phyloP scores from a whole-genome alignment of 1,140 invertebrate species.

The Hormaphis cornu region DNA sequence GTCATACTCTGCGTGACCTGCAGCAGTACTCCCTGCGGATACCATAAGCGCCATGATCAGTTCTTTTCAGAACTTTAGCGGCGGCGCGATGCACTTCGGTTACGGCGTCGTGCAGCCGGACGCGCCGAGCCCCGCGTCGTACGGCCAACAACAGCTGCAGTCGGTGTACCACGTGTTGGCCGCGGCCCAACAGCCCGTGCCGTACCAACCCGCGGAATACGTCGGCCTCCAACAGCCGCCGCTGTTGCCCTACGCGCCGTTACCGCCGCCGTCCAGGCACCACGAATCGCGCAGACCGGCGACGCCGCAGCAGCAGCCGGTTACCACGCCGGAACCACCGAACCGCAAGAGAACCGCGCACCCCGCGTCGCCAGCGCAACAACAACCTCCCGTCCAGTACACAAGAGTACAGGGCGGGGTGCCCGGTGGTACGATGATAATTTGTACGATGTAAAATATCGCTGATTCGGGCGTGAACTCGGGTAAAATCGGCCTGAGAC shows the following conservation, averaged over 20 bases:
- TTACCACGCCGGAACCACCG: background rate
- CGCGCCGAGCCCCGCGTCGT: background rate
- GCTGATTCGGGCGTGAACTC: background rate
- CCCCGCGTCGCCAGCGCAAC: background rate
- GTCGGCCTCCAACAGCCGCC: background rate
- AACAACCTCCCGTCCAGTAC: constrained; percentile 41
- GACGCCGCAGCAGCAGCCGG: background rate
- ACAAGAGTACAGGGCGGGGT: constrained; percentile 41
- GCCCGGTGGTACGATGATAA: background rate
- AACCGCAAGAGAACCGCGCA: background rate
- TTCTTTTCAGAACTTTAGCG: background rate
- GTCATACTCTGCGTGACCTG: too few species aligned
- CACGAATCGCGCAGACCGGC: background rate
- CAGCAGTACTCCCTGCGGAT: background rate
- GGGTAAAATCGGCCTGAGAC: background rate
- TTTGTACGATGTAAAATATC: background rate
- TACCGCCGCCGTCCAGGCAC: background rate
- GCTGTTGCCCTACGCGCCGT: background rate
- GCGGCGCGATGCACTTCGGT: background rate
- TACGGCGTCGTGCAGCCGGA: background rate
- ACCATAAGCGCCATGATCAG: background rate
- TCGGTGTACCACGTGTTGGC: background rate
- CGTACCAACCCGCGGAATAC: background rate
- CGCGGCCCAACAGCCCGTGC: background rate
- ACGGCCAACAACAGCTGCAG: background rate